Evolutionary conservation across 2,797 vertebrate genomes (phyloP).

Genomic region (Sebastolobus altivelis): DNA sequence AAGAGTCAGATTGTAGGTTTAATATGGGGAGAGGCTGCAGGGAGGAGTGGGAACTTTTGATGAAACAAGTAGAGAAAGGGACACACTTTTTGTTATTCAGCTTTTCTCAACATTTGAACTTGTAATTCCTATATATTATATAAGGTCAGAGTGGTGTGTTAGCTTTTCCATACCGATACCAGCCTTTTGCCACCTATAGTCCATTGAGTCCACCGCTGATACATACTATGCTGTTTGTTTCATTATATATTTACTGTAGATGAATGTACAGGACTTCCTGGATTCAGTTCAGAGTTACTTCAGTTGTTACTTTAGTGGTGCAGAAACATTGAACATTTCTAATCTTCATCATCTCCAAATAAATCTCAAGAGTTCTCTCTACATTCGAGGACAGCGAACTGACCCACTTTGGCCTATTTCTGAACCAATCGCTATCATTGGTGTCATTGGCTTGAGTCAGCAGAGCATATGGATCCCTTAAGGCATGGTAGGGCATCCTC

Average conservation of each 20-base stretch:
- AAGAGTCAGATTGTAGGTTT: background rate
- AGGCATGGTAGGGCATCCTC: slow-evolving; percentile 43
- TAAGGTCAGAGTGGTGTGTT: background rate
- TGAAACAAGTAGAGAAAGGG: slow-evolving; percentile 21
- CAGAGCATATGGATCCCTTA: slow-evolving; percentile 77
- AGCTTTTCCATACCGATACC: background rate
- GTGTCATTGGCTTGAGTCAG: slow-evolving; percentile 64
- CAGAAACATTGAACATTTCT: background rate
- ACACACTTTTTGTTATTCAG: slow-evolving; percentile 1
- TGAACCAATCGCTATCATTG: slow-evolving; percentile 42
- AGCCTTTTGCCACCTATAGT: background rate
- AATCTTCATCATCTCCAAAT: background rate
- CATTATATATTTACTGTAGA: background rate
- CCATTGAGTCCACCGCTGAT: background rate
- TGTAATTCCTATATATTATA: background rate
- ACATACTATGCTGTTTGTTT: background rate
- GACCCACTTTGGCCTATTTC: slow-evolving; percentile 35
- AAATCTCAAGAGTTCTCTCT: background rate
- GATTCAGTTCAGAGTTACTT: background rate
- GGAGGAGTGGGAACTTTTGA: slow-evolving; percentile 14
- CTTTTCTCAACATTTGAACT: slow-evolving; percentile 16
- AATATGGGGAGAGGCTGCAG: background rate
- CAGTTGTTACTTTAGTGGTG: background rate
- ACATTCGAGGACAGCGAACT: background rate
- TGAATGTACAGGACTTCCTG: background rate